Evolutionary conservation across 2,113 vertebrate genomes (phyloP), one percentile per base, ranked within the genome.

Genomic region (Elgaria multicarinata): DNA sequence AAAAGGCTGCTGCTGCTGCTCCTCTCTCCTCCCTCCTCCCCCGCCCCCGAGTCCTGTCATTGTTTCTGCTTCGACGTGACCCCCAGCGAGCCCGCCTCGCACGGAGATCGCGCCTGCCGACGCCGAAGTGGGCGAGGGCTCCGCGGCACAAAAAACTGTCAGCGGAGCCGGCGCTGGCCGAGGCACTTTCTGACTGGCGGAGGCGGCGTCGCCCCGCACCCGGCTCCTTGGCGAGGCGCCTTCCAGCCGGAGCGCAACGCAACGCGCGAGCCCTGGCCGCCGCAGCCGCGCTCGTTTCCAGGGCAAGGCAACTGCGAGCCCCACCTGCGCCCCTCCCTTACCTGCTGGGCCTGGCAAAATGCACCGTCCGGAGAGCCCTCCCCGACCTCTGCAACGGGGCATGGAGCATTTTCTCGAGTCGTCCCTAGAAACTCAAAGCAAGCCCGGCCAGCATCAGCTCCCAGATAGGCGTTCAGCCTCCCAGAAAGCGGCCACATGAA

Each of bases 321-420:
- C 22, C 36, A 5, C 16, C 28, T 72, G 53, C 39, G 36, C 6
- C 22, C 67, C 42, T 33, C 22, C 69, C 96, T 94, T 92, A 96
- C 96, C 96, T 96, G 95, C 93, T 86, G 46, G 88, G 88, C 66
- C 88, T 76, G 87, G 93, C 90, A 3, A 94, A 76, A 79, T 87
- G 91, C 79, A 69, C 90, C 1, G 92, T 85, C 66, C 85, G 64
- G 80, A 92, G 88, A 3, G 83, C 33, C 87, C 95, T 94, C 77
- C 92, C 93, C 31, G 94, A 69, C 80, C 94, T 46, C 91, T 91
- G 92, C 91, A 90, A 77, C 4, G 94, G 95, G 71, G 82, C 87
- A 89, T 93, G 94, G 5, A 93, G 92, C 96, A 95, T 94, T 90
- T 90, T 95, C 74, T 1, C 86, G 44, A 84, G 69, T 46, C 50